Base-by-base conservation (phyloP, 2,113 vertebrate species). In the Anguilla japonica region DNA sequence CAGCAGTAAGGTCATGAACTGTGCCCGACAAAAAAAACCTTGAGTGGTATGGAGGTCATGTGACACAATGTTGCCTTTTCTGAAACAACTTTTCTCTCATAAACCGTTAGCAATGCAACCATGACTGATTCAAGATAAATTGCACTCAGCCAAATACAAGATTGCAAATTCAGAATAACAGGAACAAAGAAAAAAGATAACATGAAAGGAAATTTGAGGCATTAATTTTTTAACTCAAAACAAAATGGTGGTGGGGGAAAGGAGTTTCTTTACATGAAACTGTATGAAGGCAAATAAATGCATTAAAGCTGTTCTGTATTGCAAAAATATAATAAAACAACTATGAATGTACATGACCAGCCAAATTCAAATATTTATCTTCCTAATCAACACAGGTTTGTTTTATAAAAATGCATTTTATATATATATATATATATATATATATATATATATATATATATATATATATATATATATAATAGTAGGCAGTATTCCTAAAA, bases 1-100 rank as follows among this genome's bases (percentile, higher is more conserved):
- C 40, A 43, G 81, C 26, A 87, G n/a, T 83, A 22, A 86, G 85
- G 46, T 89, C 84, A 87, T 84, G 85, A 89, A 83, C 79, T 39
- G 40, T 20, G 29, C 83, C 67, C 26, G 43, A 88, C 34, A 60
- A 41, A 79, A 87, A 88, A 9, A 82, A 46, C 41, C 87, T 53
- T 39, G 79, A 39, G 79, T 86, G 85, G 84, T 84, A 85, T 41
- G 7, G 85, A n/a, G 34, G 26, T 89, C 88, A 88, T 26, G 4
- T 67, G 60, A 20, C 20, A 67, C 22, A 67, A 26, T 67, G 4
- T 67, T 67, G 60, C 60, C 60, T 26, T 67, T 8, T 4, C 20
- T 67, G 60, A 26, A 67, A 84, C 34, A 63, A 60, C 39, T 20
- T 84, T 84, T 67, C 15, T 50, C 14, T 18, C 78, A 50, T 83